Evolutionary conservation across 2,113 vertebrate species (phyloP).

Genomic region (Nerophis lumbriciformis): DNA sequence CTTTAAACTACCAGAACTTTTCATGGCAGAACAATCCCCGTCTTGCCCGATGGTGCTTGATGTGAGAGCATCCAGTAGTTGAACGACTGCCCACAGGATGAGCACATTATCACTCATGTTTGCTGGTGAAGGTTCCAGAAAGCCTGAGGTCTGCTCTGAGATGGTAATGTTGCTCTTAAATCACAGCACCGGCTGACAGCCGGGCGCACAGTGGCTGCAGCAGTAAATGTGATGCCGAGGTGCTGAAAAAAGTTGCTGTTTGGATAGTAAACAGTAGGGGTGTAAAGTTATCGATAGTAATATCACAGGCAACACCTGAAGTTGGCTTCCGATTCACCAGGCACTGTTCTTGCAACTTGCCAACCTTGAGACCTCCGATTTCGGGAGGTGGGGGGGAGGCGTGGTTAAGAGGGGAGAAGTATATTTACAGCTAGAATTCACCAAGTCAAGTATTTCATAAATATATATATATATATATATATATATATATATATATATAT

Average conservation of each 20-base stretch:
- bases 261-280: too few species aligned
- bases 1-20: slow-evolving; percentile 32
- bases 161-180: slow-evolving; percentile 66
- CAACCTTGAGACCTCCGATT: too few species aligned
- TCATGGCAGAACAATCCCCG: slow-evolving; percentile 18
- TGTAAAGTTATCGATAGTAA: too few species aligned
- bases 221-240: slow-evolving; percentile 37
- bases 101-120: slow-evolving; percentile 59
- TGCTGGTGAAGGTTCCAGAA: slow-evolving; percentile 55
- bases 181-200: slow-evolving; percentile 53
- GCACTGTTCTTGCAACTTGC: too few species aligned
- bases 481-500: too few species aligned
- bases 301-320: not conserved
- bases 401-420: too few species aligned
- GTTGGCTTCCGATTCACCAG: too few species aligned
- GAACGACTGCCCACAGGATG: slow-evolving; percentile 63
- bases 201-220: slow-evolving; percentile 25
- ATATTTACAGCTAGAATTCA: too few species aligned
- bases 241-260: slow-evolving; percentile 1
- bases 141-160: slow-evolving; percentile 57
- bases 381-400: too few species aligned
- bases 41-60: slow-evolving; percentile 30
- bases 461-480: too few species aligned
- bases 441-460: too few species aligned
- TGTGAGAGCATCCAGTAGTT: slow-evolving; percentile 46